phyloP scores from a whole-genome alignment of 2,888 invertebrate genomes.

The Sialis lutaria region DNA sequence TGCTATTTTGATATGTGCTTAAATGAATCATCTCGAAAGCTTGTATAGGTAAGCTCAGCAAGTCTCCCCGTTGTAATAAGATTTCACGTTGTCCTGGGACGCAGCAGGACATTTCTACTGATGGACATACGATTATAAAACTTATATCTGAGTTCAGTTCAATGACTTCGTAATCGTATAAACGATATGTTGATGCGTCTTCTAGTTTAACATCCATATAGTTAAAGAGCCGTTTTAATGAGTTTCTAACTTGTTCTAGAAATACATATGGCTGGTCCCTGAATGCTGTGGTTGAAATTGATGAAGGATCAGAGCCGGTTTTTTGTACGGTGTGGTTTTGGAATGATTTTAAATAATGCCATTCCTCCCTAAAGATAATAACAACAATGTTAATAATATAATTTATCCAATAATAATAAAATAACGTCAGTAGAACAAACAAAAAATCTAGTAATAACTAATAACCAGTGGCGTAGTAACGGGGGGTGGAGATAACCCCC shows the following conservation, averaged over 20 bases:
- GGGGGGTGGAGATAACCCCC: no score
- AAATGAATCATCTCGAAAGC: conserved; percentile 91
- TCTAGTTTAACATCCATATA: conserved; percentile 63
- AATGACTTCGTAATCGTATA: conserved; percentile 87
- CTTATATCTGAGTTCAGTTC: conserved; percentile 84
- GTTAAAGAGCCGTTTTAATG: conserved; percentile 55
- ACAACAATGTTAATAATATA: no score
- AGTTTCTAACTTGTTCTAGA: conserved; percentile 56
- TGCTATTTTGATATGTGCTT: conserved; percentile 80
- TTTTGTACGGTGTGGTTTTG: conserved; percentile 23
- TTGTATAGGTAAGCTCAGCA: conserved; percentile 81
- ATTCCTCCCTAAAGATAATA: conserved; percentile 67
- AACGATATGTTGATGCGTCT: conserved; percentile 53
- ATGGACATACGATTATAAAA: conserved; percentile 81
- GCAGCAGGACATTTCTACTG: conserved; percentile 82
- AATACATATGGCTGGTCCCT: conserved; percentile 69
- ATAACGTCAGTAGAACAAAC: no score
- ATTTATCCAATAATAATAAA: no score
- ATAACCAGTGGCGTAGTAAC: no score
- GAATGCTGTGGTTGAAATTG: conserved; percentile 28
- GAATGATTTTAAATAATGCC: conserved; percentile 68
- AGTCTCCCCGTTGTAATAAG: conserved; percentile 65
- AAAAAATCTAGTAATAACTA: no score
- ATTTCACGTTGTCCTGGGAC: conserved; percentile 77
- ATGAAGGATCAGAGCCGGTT: conserved; percentile 17